These are phyloP conservation scores for Cyanistes caeruleus DNA, from an alignment of 2,113 vertebrate species.

Conservation along the genomic window DNA sequence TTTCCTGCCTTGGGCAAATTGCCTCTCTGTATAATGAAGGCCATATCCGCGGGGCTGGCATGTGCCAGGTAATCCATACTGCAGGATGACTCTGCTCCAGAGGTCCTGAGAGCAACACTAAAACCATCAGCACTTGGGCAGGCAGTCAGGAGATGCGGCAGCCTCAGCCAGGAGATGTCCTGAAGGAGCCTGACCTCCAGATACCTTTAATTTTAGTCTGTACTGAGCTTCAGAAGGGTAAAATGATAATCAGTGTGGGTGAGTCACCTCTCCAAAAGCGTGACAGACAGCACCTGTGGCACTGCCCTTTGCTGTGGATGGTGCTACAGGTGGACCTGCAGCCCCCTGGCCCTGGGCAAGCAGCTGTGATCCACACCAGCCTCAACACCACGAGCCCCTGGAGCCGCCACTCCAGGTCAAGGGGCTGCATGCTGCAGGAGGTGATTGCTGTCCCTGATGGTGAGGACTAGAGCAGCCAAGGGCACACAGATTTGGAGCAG, in stretches of 20 bases:
- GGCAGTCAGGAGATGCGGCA: neutral
- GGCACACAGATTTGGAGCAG: neutral
- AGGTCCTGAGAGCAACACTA: neutral
- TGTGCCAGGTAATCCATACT: neutral
- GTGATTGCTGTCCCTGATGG: fast-evolving
- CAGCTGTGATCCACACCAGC: neutral
- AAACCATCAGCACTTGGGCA: neutral
- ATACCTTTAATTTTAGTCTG: neutral
- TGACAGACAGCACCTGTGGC: neutral
- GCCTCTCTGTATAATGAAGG: neutral
- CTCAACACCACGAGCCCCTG: fast-evolving
- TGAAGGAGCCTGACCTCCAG: neutral
- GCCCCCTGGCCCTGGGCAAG: too few species aligned
- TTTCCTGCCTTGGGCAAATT: neutral
- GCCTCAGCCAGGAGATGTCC: neutral
- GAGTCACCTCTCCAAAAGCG: fast-evolving
- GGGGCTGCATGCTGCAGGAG: neutral
- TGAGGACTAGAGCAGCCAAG: fast-evolving
- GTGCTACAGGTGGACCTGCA: neutral
- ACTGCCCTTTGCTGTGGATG: neutral
- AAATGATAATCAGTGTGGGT: neutral
- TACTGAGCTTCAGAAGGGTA: neutral
- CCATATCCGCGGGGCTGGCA: neutral
- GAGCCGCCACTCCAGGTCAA: fast-evolving
- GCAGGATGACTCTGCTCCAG: neutral